phyloP scores from a whole-genome alignment of 2,113 vertebrate species.

The Galeopterus variegatus region DNA sequence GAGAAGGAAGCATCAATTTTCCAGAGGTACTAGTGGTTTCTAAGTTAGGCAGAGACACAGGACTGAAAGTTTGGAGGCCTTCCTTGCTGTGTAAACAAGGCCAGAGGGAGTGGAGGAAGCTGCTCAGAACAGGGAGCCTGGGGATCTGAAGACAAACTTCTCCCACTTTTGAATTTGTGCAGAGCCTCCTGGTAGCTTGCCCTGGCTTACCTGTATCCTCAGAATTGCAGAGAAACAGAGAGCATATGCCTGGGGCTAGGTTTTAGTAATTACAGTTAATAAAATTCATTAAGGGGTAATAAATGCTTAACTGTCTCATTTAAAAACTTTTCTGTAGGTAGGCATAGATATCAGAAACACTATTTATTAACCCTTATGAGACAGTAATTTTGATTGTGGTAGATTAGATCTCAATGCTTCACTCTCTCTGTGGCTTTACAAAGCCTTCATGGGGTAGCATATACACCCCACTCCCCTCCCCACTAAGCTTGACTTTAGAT shows the following conservation, averaged over 20 bases:
- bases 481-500: neutral
- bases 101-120: neutral
- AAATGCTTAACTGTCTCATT: conserved; percentile 59
- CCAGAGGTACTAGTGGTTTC: conserved; percentile 12
- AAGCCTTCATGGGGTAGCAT: neutral
- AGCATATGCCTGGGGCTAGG: neutral
- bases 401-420: neutral
- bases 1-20: neutral
- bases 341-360: conserved; percentile 50
- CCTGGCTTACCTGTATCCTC: neutral
- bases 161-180: neutral
- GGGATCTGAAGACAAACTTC: neutral
- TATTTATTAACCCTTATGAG: conserved; percentile 14
- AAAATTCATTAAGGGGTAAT: conserved; percentile 56
- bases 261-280: conserved; percentile 74
- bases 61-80: conserved; percentile 18
- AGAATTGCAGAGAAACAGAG: neutral
- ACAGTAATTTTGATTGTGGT: neutral
- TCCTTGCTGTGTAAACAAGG: conserved; percentile 39
- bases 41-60: conserved; percentile 19
- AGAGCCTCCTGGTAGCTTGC: neutral
- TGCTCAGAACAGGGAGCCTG: neutral
- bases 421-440: neutral
- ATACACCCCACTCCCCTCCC: neutral
- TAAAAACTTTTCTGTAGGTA: conserved; percentile 26